These are phyloP conservation scores for Macrosiphum euphorbiae DNA, from an alignment of 2,888 invertebrate genomes.

Conservation along the genomic window DNA sequence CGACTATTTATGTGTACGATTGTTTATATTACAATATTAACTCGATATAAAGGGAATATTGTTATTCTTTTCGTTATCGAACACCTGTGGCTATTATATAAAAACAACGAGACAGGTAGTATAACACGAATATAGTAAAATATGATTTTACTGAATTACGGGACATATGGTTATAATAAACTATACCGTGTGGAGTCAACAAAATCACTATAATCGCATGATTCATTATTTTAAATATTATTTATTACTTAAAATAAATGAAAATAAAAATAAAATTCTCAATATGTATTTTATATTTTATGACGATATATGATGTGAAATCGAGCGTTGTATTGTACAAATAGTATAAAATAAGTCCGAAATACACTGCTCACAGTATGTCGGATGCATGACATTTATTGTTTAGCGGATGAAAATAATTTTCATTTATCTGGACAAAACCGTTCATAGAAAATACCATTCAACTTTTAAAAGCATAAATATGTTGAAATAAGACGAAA, in stretches of 20 bases:
- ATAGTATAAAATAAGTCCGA: background rate
- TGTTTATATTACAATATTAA: background rate
- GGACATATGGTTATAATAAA: background rate
- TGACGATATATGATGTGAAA: background rate
- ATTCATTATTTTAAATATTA: background rate
- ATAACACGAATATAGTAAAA: background rate
- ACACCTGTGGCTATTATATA: background rate
- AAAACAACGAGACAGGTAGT: background rate
- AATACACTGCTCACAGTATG: background rate
- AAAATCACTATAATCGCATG: background rate
- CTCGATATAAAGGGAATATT: background rate
- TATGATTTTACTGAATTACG: background rate
- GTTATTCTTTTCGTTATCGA: background rate
- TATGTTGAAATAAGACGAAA: background rate
- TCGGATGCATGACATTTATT: background rate
- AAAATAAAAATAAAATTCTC: background rate
- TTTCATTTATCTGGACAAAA: constrained; percentile 35
- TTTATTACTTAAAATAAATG: background rate
- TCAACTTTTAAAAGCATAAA: background rate
- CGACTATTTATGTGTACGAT: background rate
- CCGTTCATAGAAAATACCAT: background rate
- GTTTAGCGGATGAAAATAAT: background rate
- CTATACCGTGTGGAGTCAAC: background rate
- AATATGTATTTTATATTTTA: background rate
- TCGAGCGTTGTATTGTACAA: background rate